Conservation (phyloP, 2,888 invertebrate genomes). For the Acanthococcus lagerstroemiae region DNA sequence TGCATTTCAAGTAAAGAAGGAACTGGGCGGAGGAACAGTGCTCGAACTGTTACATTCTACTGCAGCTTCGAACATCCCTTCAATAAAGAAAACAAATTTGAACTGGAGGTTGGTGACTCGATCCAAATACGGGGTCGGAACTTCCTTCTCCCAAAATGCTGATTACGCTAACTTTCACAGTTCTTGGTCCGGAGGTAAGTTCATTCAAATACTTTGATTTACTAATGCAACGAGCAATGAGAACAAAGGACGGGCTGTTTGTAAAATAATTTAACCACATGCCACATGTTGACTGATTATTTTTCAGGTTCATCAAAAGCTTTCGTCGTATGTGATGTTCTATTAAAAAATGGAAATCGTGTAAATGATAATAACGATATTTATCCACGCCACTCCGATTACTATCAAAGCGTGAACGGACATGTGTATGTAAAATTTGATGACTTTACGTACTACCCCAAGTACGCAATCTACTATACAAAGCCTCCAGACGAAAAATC, state of each 20-base stretch:
- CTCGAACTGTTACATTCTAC: neutral
- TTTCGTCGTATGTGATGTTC: constrained; percentile 1
- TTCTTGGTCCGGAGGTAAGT: neutral
- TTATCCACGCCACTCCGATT: neutral
- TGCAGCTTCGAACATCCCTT: neutral
- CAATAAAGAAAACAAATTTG: neutral
- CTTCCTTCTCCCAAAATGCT: neutral
- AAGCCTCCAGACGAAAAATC: too few relatives aligned
- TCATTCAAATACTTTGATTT: too few relatives aligned
- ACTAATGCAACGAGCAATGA: too few relatives aligned
- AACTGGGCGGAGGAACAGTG: neutral
- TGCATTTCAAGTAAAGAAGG: neutral
- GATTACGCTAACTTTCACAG: neutral
- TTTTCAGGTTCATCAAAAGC: neutral
- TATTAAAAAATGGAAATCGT: neutral
- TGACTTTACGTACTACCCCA: constrained; percentile 4
- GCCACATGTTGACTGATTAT: neutral
- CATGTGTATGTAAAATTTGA: neutral
- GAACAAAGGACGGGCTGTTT: neutral
- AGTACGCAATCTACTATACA: constrained; percentile 4
- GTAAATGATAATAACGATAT: neutral
- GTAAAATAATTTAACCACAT: neutral
- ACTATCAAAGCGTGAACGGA: neutral
- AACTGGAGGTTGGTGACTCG: neutral
- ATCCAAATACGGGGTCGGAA: neutral